Conservation (phyloP, 2,797 vertebrate genomes). For the Lepidocolaptes lacrymiger region DNA sequence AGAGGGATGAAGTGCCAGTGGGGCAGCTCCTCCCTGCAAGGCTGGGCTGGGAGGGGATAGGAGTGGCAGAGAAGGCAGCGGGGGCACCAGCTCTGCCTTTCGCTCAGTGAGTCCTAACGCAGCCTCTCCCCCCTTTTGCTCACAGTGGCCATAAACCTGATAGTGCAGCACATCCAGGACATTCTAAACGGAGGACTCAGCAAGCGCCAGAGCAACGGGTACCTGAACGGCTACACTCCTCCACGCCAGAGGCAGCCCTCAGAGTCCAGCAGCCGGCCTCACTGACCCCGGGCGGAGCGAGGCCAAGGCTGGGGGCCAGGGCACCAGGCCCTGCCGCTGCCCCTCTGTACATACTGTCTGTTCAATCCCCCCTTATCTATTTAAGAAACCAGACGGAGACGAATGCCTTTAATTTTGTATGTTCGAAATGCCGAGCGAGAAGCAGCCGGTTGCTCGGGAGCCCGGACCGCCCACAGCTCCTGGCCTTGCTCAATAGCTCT, state of each 20-base stretch:
- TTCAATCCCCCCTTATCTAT: slow-evolving; percentile 52
- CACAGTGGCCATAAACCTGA: slow-evolving; percentile 95
- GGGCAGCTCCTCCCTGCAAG: background rate
- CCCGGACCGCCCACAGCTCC: slow-evolving; percentile 48
- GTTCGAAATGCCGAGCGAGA: slow-evolving; percentile 51
- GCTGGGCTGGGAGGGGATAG: background rate
- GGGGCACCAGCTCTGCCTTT: background rate
- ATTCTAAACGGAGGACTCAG: slow-evolving; percentile 89
- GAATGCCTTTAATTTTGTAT: slow-evolving; percentile 70
- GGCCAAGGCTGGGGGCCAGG: background rate
- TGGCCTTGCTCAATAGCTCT: slow-evolving; percentile 60
- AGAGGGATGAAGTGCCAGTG: background rate
- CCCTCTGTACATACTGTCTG: slow-evolving; percentile 55
- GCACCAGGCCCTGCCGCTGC: background rate
- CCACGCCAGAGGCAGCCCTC: slow-evolving; percentile 83
- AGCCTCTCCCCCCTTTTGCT: background rate
- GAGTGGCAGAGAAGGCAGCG: background rate
- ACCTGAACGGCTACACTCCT: slow-evolving; percentile 80
- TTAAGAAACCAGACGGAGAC: slow-evolving; percentile 72
- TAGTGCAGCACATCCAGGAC: slow-evolving; percentile 97
- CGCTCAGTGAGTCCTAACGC: background rate
- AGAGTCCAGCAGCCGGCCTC: slow-evolving; percentile 90
- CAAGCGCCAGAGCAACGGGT: slow-evolving; percentile 87
- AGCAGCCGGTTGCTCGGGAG: slow-evolving; percentile 50
- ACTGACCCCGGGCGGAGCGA: slow-evolving; percentile 78